A percentile compares a stretch with the other conserved stretches of the same genome.
Evolutionary conservation across 1,140 invertebrate genomes (phyloP).

Genomic region (Drosophila ironensis): DNA sequence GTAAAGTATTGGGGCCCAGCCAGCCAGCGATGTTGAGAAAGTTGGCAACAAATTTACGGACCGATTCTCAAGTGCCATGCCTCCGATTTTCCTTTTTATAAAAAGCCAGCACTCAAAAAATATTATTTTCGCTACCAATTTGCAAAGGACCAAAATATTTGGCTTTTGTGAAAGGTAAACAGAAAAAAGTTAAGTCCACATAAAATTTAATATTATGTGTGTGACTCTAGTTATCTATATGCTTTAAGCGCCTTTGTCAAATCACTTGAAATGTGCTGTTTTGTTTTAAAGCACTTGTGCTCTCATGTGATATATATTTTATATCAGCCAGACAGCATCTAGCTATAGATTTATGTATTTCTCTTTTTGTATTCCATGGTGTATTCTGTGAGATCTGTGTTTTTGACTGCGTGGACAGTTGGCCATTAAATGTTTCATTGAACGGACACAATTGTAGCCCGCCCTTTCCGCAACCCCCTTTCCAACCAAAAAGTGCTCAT

Average conservation of each 20-base stretch:
- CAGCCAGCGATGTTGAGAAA: slow-evolving; percentile 23
- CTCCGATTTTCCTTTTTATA: too few relatives aligned
- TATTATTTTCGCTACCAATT: slow-evolving; percentile 21
- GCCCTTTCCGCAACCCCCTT: not conserved
- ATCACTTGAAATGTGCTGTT: slow-evolving; percentile 47
- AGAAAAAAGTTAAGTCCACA: slow-evolving; percentile 15
- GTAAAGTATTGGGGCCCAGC: slow-evolving; percentile 10
- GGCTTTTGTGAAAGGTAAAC: not conserved
- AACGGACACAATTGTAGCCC: too few relatives aligned
- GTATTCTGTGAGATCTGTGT: not conserved
- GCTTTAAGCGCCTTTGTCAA: slow-evolving; percentile 48
- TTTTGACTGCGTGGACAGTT: slow-evolving; percentile 25
- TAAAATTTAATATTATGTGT: slow-evolving; percentile 30
- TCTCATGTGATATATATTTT: slow-evolving; percentile 41
- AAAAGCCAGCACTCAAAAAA: slow-evolving; percentile 40
- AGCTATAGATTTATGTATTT: slow-evolving; percentile 37
- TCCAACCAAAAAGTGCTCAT: slow-evolving; percentile 8
- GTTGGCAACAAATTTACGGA: slow-evolving; percentile 45
- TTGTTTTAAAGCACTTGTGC: too few relatives aligned
- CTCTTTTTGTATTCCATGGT: slow-evolving; percentile 15
- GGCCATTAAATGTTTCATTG: slow-evolving; percentile 52
- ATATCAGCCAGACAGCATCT: slow-evolving; percentile 40
- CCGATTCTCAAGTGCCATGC: slow-evolving; percentile 33
- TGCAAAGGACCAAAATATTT: slow-evolving; percentile 15
- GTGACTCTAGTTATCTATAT: slow-evolving; percentile 31